These are phyloP conservation scores for Grallaria varia DNA, from an alignment of 2,113 vertebrate genomes.

Conservation along the genomic window DNA sequence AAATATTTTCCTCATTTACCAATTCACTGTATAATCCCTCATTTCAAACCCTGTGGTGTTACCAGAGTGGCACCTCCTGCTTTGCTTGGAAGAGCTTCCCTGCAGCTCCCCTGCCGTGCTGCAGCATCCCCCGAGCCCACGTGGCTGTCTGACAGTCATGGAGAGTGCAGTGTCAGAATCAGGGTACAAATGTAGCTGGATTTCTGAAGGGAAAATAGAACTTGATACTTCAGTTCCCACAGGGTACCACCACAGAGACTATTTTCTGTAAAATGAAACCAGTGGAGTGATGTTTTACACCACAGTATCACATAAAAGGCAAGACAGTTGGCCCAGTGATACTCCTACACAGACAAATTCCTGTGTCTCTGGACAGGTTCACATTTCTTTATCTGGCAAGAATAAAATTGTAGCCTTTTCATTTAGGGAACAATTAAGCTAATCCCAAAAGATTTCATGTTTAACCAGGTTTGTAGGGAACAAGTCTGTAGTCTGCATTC, in stretches of 20 bases:
- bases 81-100: not conserved
- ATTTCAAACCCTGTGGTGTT: not conserved
- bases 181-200: not conserved
- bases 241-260: slow-evolving; percentile 26
- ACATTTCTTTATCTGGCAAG: slow-evolving; percentile 57
- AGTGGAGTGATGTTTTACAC: slow-evolving; percentile 5
- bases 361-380: slow-evolving; percentile 44
- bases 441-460: slow-evolving; percentile 54
- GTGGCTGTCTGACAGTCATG: not conserved
- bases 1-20: not conserved
- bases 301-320: slow-evolving; percentile 38
- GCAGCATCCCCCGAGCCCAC: not conserved
- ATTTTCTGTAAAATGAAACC: slow-evolving; percentile 40
- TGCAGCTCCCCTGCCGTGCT: not conserved
- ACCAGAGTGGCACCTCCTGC: not conserved
- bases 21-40: not conserved
- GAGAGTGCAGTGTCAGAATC: not conserved
- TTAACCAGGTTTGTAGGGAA: slow-evolving; percentile 31
- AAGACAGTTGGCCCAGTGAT: slow-evolving; percentile 45
- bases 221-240: slow-evolving; percentile 40
- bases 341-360: slow-evolving; percentile 36
- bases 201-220: slow-evolving; percentile 53
- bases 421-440: slow-evolving; percentile 60
- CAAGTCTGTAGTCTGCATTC: slow-evolving; percentile 43
- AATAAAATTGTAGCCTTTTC: slow-evolving; percentile 13